Evolutionary conservation across 2,113 vertebrate species (phyloP).

Genomic region (Ahaetulla prasina): DNA sequence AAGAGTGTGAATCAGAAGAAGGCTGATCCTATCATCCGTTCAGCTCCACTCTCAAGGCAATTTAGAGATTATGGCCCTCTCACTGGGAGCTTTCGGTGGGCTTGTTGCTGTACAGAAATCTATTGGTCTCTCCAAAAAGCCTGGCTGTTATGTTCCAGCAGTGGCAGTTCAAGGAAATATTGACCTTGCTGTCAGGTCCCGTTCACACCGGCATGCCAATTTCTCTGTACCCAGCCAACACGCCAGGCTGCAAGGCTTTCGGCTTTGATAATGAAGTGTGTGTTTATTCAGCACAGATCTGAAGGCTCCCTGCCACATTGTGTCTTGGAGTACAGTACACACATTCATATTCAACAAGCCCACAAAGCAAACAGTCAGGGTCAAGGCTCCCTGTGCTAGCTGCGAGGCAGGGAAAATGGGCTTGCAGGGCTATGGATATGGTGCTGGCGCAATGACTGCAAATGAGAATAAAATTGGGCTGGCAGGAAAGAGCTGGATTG

Average conservation of each 20-base stretch:
- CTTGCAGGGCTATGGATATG: not conserved
- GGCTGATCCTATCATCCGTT: not conserved
- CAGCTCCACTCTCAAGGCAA: not conserved
- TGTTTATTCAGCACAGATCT: not conserved
- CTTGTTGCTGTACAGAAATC: not conserved
- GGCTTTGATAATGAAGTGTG: not conserved
- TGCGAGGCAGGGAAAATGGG: not conserved
- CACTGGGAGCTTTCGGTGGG: not conserved
- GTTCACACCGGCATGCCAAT: not conserved
- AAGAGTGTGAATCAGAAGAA: not conserved
- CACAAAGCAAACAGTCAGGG: not conserved
- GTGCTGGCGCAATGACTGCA: not conserved
- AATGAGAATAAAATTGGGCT: not conserved
- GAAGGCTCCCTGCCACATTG: not conserved
- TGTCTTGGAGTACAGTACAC: not conserved
- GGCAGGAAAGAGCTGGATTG: not conserved
- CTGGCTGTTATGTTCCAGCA: not conserved
- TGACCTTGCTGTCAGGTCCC: not conserved
- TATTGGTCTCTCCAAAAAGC: not conserved
- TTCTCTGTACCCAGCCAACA: not conserved
- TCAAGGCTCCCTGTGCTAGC: not conserved
- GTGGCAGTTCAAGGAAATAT: not conserved
- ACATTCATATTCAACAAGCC: not conserved
- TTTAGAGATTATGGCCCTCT: not conserved
- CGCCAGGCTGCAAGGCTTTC: not conserved